Base-by-base conservation (phyloP, 2,797 vertebrate species). In the Oophaga sylvatica region DNA sequence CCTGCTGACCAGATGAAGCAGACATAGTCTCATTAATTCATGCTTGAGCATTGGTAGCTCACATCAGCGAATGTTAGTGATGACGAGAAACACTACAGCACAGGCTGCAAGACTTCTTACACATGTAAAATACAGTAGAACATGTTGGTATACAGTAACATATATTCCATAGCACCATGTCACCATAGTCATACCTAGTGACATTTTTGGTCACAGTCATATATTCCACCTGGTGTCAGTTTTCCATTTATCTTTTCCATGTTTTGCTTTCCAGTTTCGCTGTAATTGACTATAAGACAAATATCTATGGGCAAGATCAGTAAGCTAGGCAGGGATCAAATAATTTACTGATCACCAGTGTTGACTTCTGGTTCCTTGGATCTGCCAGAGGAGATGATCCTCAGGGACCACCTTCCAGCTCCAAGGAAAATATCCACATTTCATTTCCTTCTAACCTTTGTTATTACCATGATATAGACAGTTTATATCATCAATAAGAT, bases 1-100 rank as follows among this genome's bases (percentile, higher is more conserved):
- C 94, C 91, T 92, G 95, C 96, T 96, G 92, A 83, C 89, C 92
- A 2, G 90, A 87, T 80, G 9, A 89, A 90, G 7, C 88, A 89
- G 84, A 89, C 63, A 89, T 89, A 89, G 79, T 85, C 62, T 29
- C 48, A 77, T 89, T 89, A 89, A 89, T 89, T 86, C 84, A 89
- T 86, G 77, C 53, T 85, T 78, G 53, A 59, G 71, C 80, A 87
- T 65, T 35, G 85, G 22, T 2, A 87, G 35, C 82, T 15, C 0
- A 48, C 57, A 11, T 75, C 84, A 63, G 45, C 75, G 77, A 26
- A 9, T 76, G 29, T 77, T 87, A 87, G 75, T 68, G 73, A 75
- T 60, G 82, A 76, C 48, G 19, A 75, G 31, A 73, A 83, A 83
- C 71, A 65, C 48, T 77, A 80, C 56, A 77, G 80, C 86, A 26